Base-by-base conservation (phyloP, 2,888 invertebrate genomes). In the Hermaeophaga mercurialis region DNA sequence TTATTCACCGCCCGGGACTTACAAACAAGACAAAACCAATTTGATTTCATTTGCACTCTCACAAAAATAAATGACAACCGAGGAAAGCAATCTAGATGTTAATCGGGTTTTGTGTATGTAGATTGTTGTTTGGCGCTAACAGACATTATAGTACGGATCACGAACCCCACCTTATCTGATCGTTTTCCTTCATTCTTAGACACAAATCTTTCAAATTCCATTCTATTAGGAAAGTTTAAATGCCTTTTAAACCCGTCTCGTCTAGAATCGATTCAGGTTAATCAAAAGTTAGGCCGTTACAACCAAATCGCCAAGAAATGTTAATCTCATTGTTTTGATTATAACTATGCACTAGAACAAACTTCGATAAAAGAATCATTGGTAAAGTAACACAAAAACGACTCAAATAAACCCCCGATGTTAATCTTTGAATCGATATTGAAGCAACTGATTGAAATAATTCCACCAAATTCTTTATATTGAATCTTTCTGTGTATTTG, bases 41-140 rank as follows among this genome's bases (percentile, higher is more conserved):
- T 66, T 59, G 66, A 67, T 67, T 67, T 67, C 66, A 66, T 66
- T 68, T 66, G 61, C 65, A 62, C 67, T 63, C 62, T 56, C 63
- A 66, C 58, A 61, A 57, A 61, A 65, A 65, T 63, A 61, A 62
- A 60, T 55, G 59, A 60, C 60, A 64, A 62, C 61, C 58, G 53
- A 36, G 55, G 36, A 54, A 59, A 62, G 59, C 59, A 58, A 64
- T 63, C 61, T 61, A 63, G 62, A 64, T 62, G n/a, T 28, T 47
- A 61, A 65, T 63, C 62, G 49, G 43, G 31, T 48, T 64, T 54
- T 61, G 55, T 57, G 59, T 65, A 62, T 63, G 60, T 64, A 64
- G 58, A 63, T 63, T 63, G 61, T 59, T 54, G 63, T 59, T 60
- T 59, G 62, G 67, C 62, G 67, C 63, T 58, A 67, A 65, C 63